Percentiles rank a stretch among this genome's conserved stretches.
Evolutionary conservation across 1,140 invertebrate species (phyloP).

Genomic region (Ceratitis capitata): DNA sequence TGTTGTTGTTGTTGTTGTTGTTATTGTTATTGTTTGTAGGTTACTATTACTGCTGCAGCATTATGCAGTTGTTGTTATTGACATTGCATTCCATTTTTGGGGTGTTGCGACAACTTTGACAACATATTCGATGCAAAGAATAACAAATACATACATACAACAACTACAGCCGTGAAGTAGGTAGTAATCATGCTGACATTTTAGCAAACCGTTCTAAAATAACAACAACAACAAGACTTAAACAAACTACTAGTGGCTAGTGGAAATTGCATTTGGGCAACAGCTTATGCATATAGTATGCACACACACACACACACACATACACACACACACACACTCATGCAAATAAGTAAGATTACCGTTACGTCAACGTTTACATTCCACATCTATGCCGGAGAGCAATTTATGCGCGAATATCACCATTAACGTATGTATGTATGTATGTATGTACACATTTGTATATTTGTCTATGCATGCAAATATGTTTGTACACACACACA

Average conservation of each 20-base stretch:
- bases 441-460: neutral
- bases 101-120: neutral
- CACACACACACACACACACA: neutral
- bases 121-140: slow-evolving; percentile 3
- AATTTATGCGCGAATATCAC: neutral
- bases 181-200: neutral
- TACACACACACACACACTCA: neutral
- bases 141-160: neutral
- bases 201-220: neutral
- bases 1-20: slow-evolving; percentile 3
- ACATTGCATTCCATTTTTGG: neutral
- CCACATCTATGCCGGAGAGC: neutral
- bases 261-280: neutral
- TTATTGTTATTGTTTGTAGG: neutral
- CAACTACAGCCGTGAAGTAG: neutral
- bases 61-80: neutral
- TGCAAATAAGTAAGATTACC: neutral
- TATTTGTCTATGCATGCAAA: neutral
- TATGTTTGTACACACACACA: neutral
- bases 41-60: neutral
- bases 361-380: neutral
- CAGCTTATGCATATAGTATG: no score
- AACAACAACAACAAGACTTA: neutral
- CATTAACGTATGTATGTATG: neutral
- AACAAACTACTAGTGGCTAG: neutral